phyloP scores from a whole-genome alignment of 2,888 invertebrate species.

The Amiota minor region DNA sequence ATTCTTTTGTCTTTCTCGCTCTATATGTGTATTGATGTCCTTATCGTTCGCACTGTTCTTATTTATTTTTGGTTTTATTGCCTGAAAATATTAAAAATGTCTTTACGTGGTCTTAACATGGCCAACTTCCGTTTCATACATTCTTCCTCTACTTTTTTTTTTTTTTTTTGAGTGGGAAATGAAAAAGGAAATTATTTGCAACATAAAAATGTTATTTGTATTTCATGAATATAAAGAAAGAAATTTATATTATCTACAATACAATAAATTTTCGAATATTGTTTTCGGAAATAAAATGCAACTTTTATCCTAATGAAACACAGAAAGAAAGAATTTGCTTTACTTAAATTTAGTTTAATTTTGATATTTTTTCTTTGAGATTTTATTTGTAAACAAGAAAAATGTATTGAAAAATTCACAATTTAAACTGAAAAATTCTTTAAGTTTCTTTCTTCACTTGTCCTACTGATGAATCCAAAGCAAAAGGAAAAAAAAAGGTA shows the following conservation, averaged over 20 bases:
- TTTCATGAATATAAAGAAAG: too few relatives aligned
- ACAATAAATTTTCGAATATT: too few relatives aligned
- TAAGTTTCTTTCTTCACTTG: background rate
- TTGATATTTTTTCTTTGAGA: too few relatives aligned
- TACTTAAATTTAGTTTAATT: too few relatives aligned
- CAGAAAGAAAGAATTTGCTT: too few relatives aligned
- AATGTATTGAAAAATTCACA: too few relatives aligned
- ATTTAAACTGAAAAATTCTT: too few relatives aligned
- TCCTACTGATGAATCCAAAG: background rate
- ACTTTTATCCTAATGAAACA: too few relatives aligned
- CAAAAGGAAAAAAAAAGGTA: background rate
- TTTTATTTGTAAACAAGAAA: too few relatives aligned
- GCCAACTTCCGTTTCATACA: background rate
- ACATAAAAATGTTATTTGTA: background rate
- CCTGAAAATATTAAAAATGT: constrained; percentile 18
- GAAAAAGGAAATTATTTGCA: constrained; percentile 18
- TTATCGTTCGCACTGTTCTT: background rate
- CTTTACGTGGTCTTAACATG: background rate
- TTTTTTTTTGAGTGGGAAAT: constrained; percentile 5
- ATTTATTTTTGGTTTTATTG: background rate
- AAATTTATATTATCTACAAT: too few relatives aligned
- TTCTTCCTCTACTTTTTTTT: background rate
- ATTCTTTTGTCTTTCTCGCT: background rate
- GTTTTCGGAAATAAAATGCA: too few relatives aligned
- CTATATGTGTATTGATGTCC: background rate